Percentiles rank a stretch among this genome's conserved stretches.
These are phyloP conservation scores for Anolis sagrei DNA, from an alignment of 2,113 vertebrate genomes.

Conservation along the genomic window DNA sequence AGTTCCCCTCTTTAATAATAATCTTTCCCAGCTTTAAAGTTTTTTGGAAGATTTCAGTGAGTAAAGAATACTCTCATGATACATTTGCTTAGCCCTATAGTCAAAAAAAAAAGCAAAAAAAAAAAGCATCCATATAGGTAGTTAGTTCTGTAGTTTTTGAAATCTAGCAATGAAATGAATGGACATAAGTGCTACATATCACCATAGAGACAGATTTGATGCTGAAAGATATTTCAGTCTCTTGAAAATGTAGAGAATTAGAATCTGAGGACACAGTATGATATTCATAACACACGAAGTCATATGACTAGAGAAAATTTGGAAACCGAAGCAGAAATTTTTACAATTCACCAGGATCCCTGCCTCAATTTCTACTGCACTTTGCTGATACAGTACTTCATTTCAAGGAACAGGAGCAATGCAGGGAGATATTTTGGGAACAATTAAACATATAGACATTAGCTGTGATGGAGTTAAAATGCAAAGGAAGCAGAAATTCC, in stretches of 20 bases:
- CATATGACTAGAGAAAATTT: neutral
- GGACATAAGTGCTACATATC: neutral
- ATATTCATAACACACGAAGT: neutral
- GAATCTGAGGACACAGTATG: neutral
- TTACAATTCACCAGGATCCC: neutral
- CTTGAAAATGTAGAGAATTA: neutral
- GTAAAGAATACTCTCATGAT: neutral
- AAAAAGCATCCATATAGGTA: neutral
- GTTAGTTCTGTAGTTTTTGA: neutral
- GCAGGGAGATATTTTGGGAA: neutral
- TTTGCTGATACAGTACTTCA: neutral
- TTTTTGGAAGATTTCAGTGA: conserved; percentile 1
- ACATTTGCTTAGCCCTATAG: neutral
- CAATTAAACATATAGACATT: no score
- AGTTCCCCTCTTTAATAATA: no score
- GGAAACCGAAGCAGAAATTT: neutral
- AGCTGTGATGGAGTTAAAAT: no score
- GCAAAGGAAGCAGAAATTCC: no score
- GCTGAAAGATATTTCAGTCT: neutral
- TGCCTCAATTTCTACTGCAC: neutral
- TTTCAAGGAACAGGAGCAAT: neutral
- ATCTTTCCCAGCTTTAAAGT: neutral
- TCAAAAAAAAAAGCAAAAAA: no score
- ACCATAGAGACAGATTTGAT: neutral
- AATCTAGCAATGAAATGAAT: neutral